Evolutionary conservation across 2,113 vertebrate genomes (phyloP).

Genomic region (Chlamydotis undulata): DNA sequence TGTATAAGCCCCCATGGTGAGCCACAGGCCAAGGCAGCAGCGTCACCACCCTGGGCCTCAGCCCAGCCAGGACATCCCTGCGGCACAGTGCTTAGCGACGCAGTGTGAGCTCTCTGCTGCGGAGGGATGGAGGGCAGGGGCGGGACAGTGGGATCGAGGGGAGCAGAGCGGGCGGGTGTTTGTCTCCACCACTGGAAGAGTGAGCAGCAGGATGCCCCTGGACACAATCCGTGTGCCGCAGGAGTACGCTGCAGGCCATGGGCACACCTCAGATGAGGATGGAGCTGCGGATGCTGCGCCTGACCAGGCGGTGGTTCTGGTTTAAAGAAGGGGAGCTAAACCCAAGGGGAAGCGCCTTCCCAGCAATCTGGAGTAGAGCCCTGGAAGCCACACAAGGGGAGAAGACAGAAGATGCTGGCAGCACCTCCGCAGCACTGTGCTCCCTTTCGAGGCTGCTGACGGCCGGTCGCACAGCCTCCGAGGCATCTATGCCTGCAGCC

Average conservation of each 20-base stretch:
- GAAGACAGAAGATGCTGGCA: neutral
- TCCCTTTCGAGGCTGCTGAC: neutral
- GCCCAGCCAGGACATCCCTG: neutral
- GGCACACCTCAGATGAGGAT: neutral
- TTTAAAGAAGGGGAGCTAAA: neutral
- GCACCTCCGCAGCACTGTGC: fast-evolving
- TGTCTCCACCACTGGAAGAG: neutral
- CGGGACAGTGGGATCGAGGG: neutral
- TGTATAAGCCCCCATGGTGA: neutral
- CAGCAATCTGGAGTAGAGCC: neutral
- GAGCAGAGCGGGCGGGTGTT: neutral
- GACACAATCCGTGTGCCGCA: fast-evolving
- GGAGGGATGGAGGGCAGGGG: fast-evolving
- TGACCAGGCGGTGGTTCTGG: no score
- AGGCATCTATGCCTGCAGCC: neutral
- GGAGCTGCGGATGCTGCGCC: fast-evolving
- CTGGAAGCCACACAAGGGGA: neutral
- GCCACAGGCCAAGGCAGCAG: fast-evolving
- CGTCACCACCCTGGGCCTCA: neutral
- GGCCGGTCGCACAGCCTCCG: fast-evolving
- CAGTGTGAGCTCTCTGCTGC: neutral
- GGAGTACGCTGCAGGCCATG: fast-evolving
- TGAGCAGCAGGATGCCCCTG: neutral
- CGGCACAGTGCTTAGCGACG: fast-evolving
- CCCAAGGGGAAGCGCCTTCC: neutral